Evolutionary conservation across 1,140 invertebrate genomes (phyloP).

Genomic region (Rhynchophorus ferrugineus): DNA sequence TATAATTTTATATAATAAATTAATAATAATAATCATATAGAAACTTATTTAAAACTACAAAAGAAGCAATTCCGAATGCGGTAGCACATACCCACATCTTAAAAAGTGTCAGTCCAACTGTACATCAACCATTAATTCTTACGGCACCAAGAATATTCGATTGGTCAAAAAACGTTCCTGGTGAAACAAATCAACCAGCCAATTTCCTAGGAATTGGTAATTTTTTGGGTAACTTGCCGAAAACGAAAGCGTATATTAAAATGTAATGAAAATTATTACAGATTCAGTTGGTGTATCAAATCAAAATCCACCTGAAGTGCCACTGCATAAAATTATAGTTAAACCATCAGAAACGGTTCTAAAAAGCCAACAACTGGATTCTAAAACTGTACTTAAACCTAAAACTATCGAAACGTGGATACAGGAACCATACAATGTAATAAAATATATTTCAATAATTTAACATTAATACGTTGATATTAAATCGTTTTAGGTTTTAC

Average conservation of each 20-base stretch:
- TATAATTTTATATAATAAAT: neutral
- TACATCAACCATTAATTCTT: too few species aligned
- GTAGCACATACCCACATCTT: too few species aligned
- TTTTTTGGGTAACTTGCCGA: slow-evolving; percentile 14
- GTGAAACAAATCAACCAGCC: neutral
- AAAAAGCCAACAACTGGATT: too few species aligned
- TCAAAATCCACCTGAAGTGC: slow-evolving; percentile 6
- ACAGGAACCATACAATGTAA: neutral
- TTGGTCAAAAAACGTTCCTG: slow-evolving; percentile 15
- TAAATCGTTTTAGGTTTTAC: too few species aligned
- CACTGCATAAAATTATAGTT: slow-evolving; percentile 17
- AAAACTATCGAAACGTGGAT: neutral
- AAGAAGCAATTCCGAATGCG: neutral
- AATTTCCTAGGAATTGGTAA: slow-evolving; percentile 18
- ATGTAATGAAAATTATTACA: slow-evolving; percentile 3
- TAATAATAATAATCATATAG: neutral
- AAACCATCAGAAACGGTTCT: too few species aligned
- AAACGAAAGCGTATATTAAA: neutral
- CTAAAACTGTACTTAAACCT: too few species aligned
- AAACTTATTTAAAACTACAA: neutral
- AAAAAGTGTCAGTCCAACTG: too few species aligned
- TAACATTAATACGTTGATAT: too few species aligned
- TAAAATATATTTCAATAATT: too few species aligned
- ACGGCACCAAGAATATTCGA: slow-evolving; percentile 32
- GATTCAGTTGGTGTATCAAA: slow-evolving; percentile 19